Evolutionary conservation across 2,113 vertebrate genomes (phyloP), one percentile per base, ranked within the genome.

Genomic region (Tychaedon coryphoeus): DNA sequence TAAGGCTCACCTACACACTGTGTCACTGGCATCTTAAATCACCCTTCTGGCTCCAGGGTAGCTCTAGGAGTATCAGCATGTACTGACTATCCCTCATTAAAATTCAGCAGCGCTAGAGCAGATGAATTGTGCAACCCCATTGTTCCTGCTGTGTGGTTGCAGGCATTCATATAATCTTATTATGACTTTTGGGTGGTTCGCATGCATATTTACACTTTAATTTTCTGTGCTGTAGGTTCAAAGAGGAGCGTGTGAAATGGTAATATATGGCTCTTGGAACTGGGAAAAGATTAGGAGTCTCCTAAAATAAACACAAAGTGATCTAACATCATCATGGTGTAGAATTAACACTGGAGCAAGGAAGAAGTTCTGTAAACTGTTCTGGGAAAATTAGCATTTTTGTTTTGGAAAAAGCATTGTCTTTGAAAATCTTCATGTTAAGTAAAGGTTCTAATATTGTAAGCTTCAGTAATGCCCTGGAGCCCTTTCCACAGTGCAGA

Each of bases 141-240:
- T 96, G 93, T 96, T 96, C 66, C 88, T 78, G 70, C 88, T 56
- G 70, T 58, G 70, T 94, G 88, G 94, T 95, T 96, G 71, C 88
- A 96, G 71, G 88, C 78, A 38, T 53, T 93, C 73, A 23, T 26
- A 83, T 89, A 95, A 93, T 89, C 95, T 93, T 71, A 80, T 90
- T 95, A 93, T 74, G 75, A 75, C 78, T 88, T 83, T 93, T 67
- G 84, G 85, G 94, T 83, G 88, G 67, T 73, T 53, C 22, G 0
- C 42, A 18, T 91, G 64, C 43, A 24, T 89, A 65, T 81, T 95
- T 87, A 72, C 66, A 67, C 45, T 86, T 69, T 28, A 90, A 71
- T 88, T 95, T 96, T 96, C 75, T 91, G 88, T 51, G 40, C 58
- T 93, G 74, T 80, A 61, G 28, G 54, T 78, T 96, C 82, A 97